A percentile compares a stretch with the other conserved stretches of the same genome.
Conservation (phyloP, 2,888 invertebrate species). For the Calameuta idolon region DNA sequence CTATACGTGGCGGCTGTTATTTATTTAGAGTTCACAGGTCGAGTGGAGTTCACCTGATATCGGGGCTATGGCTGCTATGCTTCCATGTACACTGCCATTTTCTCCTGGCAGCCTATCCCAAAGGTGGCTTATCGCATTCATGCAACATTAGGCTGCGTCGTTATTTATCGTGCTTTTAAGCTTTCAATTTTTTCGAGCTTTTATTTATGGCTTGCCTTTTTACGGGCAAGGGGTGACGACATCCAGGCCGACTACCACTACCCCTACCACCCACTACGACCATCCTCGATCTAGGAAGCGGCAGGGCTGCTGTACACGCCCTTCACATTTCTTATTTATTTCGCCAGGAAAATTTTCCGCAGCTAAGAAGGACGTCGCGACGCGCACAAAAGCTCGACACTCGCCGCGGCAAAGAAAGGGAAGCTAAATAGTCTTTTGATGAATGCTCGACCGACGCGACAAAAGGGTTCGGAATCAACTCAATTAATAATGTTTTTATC, state of each 20-base stretch:
- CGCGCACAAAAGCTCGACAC: constrained; percentile 3
- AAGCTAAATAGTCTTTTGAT: background rate
- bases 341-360: constrained; percentile 12
- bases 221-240: constrained; percentile 18
- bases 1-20: constrained; percentile 37
- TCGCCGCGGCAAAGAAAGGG: background rate
- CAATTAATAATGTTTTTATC: constrained; percentile 12
- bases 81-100: background rate
- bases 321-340: constrained; percentile 21
- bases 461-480: background rate
- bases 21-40: constrained; percentile 49
- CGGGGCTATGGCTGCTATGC: constrained; percentile 1
- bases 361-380: background rate
- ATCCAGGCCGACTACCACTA: background rate
- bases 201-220: constrained; percentile 30
- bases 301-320: constrained; percentile 5
- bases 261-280: background rate
- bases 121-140: constrained; percentile 64
- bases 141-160: constrained; percentile 64
- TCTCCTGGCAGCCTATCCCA: constrained; percentile 20
- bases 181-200: constrained; percentile 44
- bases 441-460: background rate
- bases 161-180: constrained; percentile 58
- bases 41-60: constrained; percentile 48
- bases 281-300: constrained; percentile 14